Evolutionary conservation across 2,888 invertebrate species (phyloP), one percentile per base, ranked within the genome.

Genomic region (Tuta absoluta): DNA sequence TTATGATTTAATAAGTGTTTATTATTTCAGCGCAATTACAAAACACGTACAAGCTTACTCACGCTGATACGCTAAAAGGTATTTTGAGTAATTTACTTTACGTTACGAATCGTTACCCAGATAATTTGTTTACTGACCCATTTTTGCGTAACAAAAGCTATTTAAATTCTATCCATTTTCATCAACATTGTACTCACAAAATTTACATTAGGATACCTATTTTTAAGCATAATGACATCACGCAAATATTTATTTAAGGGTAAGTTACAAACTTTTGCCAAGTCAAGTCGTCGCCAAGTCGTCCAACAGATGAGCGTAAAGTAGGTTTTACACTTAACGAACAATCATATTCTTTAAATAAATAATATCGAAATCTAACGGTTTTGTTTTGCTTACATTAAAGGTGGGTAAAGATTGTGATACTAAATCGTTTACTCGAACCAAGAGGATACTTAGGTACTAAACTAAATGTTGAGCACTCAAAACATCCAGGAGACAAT

Each of bases 221-320:
- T 45, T 45, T n/a, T 4, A 33, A 33, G n/a, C 24, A 8, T 17
- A 33, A 56, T n/a, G 56, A 24, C 1, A 56, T 56, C 56, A 33
- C 56, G 0, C 56, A 7, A 17, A 28, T 56, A 56, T 33, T 45
- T 33, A 56, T 56, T 56, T 33, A 56, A 17, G 56, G 33, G 14
- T 11, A 17, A 33, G 33, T 56, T 56, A 7, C 17, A 33, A 56
- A 56, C 17, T 48, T 56, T 56, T 56, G 10, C 19, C n/a, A 1
- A 19, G 19, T 48, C n/a, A 67, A 68, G 69, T 68, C 65, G 23
- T 78, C 82, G 78, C 76, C 75, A 74, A 71, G 72, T 71, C 72
- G 67, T 51, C 68, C 71, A 75, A 79, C 75, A 76, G 78, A 83
- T 85, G 77, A 80, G 78, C 82, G 7, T 56, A 56, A 56, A 33